These are phyloP conservation scores for Amazona ochrocephala DNA, from an alignment of 2,797 vertebrate species.

Conservation along the genomic window DNA sequence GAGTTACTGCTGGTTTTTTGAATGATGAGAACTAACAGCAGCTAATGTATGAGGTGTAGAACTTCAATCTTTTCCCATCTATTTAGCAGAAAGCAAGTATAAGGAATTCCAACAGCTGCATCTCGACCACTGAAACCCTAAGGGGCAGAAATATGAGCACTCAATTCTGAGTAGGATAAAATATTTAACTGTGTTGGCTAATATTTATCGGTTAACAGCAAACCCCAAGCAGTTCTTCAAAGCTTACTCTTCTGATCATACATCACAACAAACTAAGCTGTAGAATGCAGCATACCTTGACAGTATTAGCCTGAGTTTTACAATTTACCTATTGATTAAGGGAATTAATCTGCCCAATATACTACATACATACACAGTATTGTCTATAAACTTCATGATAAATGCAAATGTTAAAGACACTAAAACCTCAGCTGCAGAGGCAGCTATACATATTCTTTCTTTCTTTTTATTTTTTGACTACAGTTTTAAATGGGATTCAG, in stretches of 20 bases:
- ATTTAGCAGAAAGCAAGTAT: not conserved
- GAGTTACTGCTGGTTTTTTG: not conserved
- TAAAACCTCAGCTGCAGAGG: not conserved
- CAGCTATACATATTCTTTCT: not conserved
- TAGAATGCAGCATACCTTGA: not conserved
- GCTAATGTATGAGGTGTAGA: not conserved
- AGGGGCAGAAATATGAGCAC: not conserved
- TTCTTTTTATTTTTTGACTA: not conserved
- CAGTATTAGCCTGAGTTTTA: not conserved
- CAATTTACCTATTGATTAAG: not conserved
- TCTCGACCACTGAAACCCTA: not conserved
- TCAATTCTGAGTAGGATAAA: not conserved
- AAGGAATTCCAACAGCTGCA: not conserved
- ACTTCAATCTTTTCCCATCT: not conserved
- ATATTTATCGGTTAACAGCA: not conserved
- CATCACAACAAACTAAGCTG: not conserved
- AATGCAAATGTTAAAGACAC: not conserved
- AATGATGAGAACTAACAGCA: not conserved
- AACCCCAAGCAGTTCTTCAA: not conserved
- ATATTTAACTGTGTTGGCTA: not conserved
- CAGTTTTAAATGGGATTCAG: not conserved
- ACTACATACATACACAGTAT: not conserved
- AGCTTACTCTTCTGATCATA: not conserved
- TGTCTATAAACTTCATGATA: not conserved
- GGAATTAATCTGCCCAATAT: not conserved